phyloP scores from a whole-genome alignment of 2,797 vertebrate species.

The Linurgus olivaceus region DNA sequence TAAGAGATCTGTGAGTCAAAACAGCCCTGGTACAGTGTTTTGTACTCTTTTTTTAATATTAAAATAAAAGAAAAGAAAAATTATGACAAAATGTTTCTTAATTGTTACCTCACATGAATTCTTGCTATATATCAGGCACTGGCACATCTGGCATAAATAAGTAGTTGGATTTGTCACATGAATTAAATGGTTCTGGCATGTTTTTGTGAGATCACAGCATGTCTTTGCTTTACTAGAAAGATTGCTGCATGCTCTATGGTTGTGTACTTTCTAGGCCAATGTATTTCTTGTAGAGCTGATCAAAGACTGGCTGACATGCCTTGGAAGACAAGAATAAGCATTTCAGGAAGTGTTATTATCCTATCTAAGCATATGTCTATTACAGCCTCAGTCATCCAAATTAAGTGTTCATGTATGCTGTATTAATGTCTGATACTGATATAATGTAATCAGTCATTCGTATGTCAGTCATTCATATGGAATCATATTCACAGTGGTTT shows the following conservation, averaged over 20 bases:
- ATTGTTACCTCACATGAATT: not conserved
- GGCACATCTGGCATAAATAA: not conserved
- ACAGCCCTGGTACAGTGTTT: not conserved
- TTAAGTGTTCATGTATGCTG: not conserved
- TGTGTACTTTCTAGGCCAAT: not conserved
- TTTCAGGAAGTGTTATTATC: not conserved
- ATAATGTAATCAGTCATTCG: not conserved
- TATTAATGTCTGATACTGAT: not conserved
- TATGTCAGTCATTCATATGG: not conserved
- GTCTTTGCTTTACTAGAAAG: conserved; percentile 2
- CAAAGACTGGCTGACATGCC: not conserved
- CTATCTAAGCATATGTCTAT: not conserved
- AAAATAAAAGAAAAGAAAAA: not conserved
- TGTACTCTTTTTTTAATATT: not conserved
- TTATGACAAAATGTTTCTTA: not conserved
- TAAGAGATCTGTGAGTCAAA: not conserved
- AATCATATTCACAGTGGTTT: not conserved
- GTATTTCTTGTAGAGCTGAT: not conserved
- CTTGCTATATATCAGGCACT: not conserved
- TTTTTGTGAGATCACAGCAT: conserved; percentile 4
- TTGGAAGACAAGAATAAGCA: conserved; percentile 5
- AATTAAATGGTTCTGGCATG: not conserved
- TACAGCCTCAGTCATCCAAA: not conserved
- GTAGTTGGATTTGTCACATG: not conserved
- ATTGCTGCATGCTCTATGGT: not conserved